phyloP scores from a whole-genome alignment of 2,888 invertebrate species.

The Lithophane leautieri region DNA sequence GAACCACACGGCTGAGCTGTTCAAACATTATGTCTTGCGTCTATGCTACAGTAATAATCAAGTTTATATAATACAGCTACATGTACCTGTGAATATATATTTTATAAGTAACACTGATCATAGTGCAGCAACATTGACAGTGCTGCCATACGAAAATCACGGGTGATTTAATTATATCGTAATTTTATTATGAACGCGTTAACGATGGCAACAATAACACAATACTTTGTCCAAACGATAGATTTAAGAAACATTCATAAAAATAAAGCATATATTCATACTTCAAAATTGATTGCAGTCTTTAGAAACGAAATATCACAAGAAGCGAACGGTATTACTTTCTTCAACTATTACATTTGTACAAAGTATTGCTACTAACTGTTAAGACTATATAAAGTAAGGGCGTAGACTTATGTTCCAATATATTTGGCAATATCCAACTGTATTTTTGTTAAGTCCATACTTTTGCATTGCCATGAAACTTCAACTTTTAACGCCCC shows the following conservation, averaged over 20 bases:
- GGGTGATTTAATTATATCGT: constrained; percentile 67
- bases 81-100: constrained; percentile 61
- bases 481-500: constrained; percentile 25
- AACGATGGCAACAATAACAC: constrained; percentile 65
- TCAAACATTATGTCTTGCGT: constrained; percentile 55
- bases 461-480: constrained; percentile 32
- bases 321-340: constrained; percentile 61
- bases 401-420: constrained; percentile 58
- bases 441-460: constrained; percentile 51
- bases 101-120: constrained; percentile 67
- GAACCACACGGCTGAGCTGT: constrained; percentile 60
- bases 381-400: constrained; percentile 60
- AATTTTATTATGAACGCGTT: constrained; percentile 53
- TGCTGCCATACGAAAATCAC: constrained; percentile 70
- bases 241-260: constrained; percentile 47
- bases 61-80: constrained; percentile 65
- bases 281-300: constrained; percentile 73
- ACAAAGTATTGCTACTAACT: constrained; percentile 73
- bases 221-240: constrained; percentile 79
- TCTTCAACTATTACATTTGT: constrained; percentile 68
- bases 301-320: constrained; percentile 75
- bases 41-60: constrained; percentile 59
- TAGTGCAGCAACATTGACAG: constrained; percentile 62
- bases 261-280: constrained; percentile 73
- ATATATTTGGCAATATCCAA: constrained; percentile 68